Conservation (phyloP, 2,888 invertebrate species). For the Dorcus parallelipipedus region DNA sequence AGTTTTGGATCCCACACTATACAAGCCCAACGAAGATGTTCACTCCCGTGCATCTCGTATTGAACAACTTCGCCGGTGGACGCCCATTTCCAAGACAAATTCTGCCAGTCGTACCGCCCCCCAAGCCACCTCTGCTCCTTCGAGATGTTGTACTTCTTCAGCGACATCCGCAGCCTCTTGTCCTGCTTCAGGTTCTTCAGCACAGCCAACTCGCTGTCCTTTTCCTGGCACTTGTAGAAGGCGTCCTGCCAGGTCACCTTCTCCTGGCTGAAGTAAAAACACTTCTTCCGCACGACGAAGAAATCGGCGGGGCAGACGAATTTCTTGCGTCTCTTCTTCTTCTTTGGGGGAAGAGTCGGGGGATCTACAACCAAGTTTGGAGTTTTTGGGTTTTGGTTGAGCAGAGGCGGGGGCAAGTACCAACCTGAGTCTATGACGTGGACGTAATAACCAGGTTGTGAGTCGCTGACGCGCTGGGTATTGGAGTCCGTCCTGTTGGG, state of each 20-base stretch:
- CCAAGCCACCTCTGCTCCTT: slow-evolving; percentile 16
- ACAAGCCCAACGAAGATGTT: slow-evolving; percentile 1
- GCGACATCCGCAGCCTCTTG: slow-evolving; percentile 3
- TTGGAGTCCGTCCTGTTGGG: slow-evolving; percentile 5
- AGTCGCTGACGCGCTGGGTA: slow-evolving; percentile 1
- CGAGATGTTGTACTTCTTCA: not conserved
- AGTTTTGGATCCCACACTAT: not conserved
- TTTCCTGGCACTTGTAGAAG: slow-evolving; percentile 59
- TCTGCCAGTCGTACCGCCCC: slow-evolving; percentile 11
- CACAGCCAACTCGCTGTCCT: slow-evolving; percentile 22
- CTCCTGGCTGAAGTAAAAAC: slow-evolving; percentile 63
- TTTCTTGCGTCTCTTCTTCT: slow-evolving; percentile 2
- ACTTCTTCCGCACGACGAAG: slow-evolving; percentile 62
- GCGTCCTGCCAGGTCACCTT: slow-evolving; percentile 64
- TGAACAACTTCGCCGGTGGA: slow-evolving; percentile 5
- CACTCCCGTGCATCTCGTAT: not conserved
- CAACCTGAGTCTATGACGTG: no score
- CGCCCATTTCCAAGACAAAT: slow-evolving; percentile 14
- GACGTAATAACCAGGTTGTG: slow-evolving; percentile 14
- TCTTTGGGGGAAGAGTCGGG: not conserved
- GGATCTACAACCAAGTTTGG: not conserved
- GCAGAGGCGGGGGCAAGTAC: no score
- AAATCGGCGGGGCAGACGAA: slow-evolving; percentile 53
- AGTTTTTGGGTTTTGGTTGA: no score
- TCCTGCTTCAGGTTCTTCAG: slow-evolving; percentile 11